Evolutionary conservation across 2,113 vertebrate genomes (phyloP).

Genomic region (Tichodroma muraria): DNA sequence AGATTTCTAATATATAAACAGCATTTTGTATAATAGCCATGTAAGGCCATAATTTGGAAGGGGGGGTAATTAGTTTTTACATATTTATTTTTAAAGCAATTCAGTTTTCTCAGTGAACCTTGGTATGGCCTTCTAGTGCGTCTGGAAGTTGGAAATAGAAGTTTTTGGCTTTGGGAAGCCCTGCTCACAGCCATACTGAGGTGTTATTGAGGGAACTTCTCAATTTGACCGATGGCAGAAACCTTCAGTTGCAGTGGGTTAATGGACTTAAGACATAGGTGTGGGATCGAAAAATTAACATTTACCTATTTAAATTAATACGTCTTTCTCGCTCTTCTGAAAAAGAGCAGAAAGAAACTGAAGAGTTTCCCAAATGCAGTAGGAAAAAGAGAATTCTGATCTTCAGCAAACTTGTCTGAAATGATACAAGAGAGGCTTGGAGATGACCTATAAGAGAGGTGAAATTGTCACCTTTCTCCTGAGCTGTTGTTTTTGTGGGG

Average conservation of each 20-base stretch:
- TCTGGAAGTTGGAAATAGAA: not conserved
- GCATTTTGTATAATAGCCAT: not conserved
- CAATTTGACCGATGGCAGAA: not conserved
- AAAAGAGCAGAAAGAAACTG: not conserved
- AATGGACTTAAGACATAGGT: not conserved
- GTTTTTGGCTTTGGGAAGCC: not conserved
- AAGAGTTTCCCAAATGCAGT: not conserved
- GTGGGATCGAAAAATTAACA: not conserved
- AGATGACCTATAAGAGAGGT: not conserved
- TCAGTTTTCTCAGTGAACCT: not conserved
- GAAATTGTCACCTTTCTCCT: not conserved
- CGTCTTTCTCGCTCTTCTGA: not conserved
- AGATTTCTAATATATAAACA: not conserved
- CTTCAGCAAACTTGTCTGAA: not conserved
- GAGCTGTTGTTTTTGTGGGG: not conserved
- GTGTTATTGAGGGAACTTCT: not conserved
- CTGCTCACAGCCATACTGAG: not conserved
- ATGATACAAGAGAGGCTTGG: not conserved
- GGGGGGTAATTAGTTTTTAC: fast-evolving
- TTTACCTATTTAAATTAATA: not conserved
- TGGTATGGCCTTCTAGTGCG: not conserved
- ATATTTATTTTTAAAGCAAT: not conserved
- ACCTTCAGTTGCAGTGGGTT: not conserved
- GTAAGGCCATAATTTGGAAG: not conserved
- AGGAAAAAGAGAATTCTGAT: not conserved